Percentiles rank a stretch among this genome's conserved stretches.
Evolutionary conservation across 1,140 invertebrate species (phyloP).

Genomic region (Trichoplusia ni): DNA sequence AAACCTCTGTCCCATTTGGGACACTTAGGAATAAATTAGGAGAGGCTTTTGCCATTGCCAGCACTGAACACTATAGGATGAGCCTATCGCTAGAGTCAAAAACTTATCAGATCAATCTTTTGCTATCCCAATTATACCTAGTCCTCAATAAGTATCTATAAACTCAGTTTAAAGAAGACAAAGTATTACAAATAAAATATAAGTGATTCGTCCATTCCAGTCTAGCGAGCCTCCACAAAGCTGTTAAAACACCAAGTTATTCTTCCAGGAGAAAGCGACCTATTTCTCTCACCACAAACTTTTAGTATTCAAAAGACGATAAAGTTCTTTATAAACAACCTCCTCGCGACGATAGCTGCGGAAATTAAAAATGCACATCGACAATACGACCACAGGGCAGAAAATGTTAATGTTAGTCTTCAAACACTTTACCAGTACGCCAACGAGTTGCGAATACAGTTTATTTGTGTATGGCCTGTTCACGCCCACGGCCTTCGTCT

Average conservation of each 20-base stretch:
- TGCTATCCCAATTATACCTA: too few species aligned
- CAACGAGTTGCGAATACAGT: constrained; percentile 1
- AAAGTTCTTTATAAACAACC: constrained; percentile 8
- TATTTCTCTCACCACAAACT: neutral
- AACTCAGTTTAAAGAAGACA: too few species aligned
- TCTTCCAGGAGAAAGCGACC: too few species aligned
- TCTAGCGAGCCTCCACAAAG: neutral
- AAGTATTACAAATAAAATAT: too few species aligned
- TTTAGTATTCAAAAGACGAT: neutral
- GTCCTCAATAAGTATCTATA: too few species aligned
- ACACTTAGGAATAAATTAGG: too few species aligned
- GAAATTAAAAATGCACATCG: constrained; percentile 20
- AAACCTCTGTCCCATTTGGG: too few species aligned
- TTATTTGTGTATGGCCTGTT: constrained; percentile 12
- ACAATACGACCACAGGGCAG: constrained; percentile 9
- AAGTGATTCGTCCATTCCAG: neutral
- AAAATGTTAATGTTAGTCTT: constrained; percentile 12
- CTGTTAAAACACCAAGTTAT: too few species aligned
- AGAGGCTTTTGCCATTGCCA: too few species aligned
- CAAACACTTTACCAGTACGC: neutral
- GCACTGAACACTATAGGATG: too few species aligned
- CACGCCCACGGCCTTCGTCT: neutral
- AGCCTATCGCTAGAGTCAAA: too few species aligned
- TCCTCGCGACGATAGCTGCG: neutral
- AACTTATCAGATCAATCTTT: too few species aligned